Conservation (phyloP, 2,888 invertebrate genomes). For the Bugulina stolonifera region DNA sequence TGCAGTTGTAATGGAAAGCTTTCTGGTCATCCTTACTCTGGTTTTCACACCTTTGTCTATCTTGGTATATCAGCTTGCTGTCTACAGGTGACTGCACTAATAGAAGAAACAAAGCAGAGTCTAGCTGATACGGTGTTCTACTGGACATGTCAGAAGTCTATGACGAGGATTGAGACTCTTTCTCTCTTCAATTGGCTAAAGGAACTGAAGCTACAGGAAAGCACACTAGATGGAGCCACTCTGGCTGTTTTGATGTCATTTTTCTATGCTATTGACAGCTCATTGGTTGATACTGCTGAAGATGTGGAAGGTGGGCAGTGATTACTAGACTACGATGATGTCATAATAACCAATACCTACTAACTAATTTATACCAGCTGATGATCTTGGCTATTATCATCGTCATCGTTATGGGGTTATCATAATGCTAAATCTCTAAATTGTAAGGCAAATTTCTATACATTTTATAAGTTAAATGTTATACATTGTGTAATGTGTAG, state of each 20-base stretch:
- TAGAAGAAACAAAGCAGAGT: conserved; percentile 67
- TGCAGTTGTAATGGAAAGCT: too few species aligned
- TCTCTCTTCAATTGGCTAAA: conserved; percentile 42
- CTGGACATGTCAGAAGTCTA: conserved; percentile 69
- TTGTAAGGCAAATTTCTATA: too few species aligned
- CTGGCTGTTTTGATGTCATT: conserved; percentile 75
- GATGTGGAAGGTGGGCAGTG: conserved; percentile 47
- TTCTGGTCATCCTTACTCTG: too few species aligned
- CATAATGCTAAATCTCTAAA: too few species aligned
- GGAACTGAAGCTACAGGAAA: conserved; percentile 42
- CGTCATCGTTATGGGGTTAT: too few species aligned
- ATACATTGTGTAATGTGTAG: too few species aligned
- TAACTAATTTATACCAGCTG: too few species aligned
- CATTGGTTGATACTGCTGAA: conserved; percentile 59
- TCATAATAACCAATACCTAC: too few species aligned
- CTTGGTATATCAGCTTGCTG: neutral
- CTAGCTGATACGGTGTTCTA: conserved; percentile 71
- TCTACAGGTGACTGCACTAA: conserved; percentile 60
- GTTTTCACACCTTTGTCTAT: too few species aligned
- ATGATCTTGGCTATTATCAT: too few species aligned
- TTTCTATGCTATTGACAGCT: conserved; percentile 75
- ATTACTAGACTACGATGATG: too few species aligned
- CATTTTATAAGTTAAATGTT: too few species aligned
- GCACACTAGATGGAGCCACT: conserved; percentile 72
- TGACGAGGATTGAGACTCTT: conserved; percentile 68